phyloP scores from a whole-genome alignment of 1,140 invertebrate species.

The Scaptodrosophila lebanonensis region DNA sequence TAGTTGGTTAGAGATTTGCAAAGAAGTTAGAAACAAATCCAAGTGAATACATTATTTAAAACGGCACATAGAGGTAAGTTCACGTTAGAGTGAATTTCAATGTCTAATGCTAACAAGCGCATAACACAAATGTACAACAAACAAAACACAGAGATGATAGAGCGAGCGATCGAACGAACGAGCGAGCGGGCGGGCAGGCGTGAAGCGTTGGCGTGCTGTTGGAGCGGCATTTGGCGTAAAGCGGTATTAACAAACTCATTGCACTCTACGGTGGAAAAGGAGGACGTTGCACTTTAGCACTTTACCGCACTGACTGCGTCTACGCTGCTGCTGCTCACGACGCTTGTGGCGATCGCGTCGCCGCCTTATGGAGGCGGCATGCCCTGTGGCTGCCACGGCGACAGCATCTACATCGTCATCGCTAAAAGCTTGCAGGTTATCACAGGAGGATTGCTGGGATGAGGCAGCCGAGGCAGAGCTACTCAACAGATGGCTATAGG shows the following conservation, averaged over 20 bases:
- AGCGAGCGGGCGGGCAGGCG: conserved; percentile 21
- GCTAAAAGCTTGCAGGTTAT: conserved; percentile 56
- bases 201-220: conserved; percentile 6
- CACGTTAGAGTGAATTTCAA: no score
- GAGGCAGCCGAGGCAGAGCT: conserved; percentile 41
- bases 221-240: conserved; percentile 55
- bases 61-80: no score
- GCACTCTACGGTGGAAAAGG: no score
- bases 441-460: conserved; percentile 68
- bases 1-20: no score
- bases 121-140: conserved; percentile 15
- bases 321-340: conserved; percentile 24
- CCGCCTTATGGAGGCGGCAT: conserved; percentile 29
- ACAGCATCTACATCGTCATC: conserved; percentile 45
- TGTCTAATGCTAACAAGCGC: no score
- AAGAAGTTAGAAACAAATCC: no score
- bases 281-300: no score
- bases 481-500: conserved; percentile 48
- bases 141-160: conserved; percentile 11
- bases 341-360: conserved; percentile 38
- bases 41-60: no score
- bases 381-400: conserved; percentile 17
- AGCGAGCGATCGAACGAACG: conserved; percentile 18
- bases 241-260: conserved; percentile 33
- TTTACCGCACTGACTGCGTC: conserved; percentile 52